A percentile compares a stretch with the other conserved stretches of the same genome.
These are phyloP conservation scores for Gymnopithys bicolor DNA, from an alignment of 2,797 vertebrate species.

Conservation along the genomic window DNA sequence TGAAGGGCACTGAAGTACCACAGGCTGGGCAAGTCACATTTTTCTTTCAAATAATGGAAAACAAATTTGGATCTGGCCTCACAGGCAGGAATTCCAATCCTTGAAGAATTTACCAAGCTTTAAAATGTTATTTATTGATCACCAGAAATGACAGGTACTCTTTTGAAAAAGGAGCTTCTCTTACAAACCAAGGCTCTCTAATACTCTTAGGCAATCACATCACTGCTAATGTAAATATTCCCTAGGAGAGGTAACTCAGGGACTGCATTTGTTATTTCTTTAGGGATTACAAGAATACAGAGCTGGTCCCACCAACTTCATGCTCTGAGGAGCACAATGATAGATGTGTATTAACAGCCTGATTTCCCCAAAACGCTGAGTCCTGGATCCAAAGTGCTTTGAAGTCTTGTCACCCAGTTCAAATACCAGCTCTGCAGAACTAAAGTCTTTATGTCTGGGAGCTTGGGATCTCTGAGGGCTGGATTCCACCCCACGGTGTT, in stretches of 20 bases:
- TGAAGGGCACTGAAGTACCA: not conserved
- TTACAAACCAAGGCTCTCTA: not conserved
- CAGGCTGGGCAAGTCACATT: not conserved
- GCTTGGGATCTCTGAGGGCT: not conserved
- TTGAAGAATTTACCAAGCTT: not conserved
- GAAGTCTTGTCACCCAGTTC: not conserved
- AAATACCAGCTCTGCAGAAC: not conserved
- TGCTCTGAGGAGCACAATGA: rapidly evolving
- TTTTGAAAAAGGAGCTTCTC: not conserved
- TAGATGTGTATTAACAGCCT: not conserved
- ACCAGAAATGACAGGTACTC: not conserved
- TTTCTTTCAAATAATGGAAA: not conserved
- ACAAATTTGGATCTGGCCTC: not conserved
- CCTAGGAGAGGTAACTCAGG: not conserved
- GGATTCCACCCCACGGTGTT: not conserved
- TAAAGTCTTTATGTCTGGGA: not conserved
- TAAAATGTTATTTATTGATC: not conserved
- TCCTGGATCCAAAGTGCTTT: not conserved
- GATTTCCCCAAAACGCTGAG: not conserved
- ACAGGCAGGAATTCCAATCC: not conserved
- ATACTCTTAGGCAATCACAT: not conserved
- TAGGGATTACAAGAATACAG: not conserved
- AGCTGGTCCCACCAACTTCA: not conserved
- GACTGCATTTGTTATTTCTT: not conserved
- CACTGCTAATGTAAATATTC: not conserved